Conservation (phyloP, 2,113 vertebrate genomes). For the cattle (Bos taurus) region ARS-UCD2.0 NC_037345.1:8843001-8843500, state of each 20-base stretch:
- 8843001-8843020: background rate
- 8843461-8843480: background rate
- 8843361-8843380: background rate
- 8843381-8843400: background rate
- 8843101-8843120: background rate
- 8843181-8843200: background rate
- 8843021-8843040: background rate
- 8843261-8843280: background rate
- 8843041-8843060: background rate
- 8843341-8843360: background rate
- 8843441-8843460: background rate
- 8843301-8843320: background rate
- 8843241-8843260: background rate
- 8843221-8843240: background rate
- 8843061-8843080: background rate
- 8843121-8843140: background rate
- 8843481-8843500: constrained; percentile 14
- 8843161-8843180: background rate
- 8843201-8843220: background rate
- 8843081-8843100: background rate
- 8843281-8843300: background rate
- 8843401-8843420: background rate
- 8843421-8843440: background rate
- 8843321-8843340: background rate
- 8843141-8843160: background rate